These are phyloP conservation scores for Petrocephalus zakoni DNA, from an alignment of 2,113 vertebrate genomes.

Conservation along the genomic window DNA sequence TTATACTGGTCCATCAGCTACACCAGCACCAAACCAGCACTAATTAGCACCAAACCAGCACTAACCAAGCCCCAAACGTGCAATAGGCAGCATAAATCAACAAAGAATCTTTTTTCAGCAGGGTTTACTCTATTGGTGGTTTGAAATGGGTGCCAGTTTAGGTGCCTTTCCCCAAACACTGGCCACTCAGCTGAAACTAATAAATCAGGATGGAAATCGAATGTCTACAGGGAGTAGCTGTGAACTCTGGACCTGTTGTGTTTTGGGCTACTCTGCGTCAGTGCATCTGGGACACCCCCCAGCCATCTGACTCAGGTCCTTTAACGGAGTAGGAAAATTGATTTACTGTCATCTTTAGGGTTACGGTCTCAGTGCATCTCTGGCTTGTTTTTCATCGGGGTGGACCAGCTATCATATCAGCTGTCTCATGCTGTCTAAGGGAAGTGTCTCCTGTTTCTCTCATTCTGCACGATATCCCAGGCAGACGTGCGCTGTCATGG, in stretches of 20 bases:
- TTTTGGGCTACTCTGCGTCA: not conserved
- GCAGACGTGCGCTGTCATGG: not conserved
- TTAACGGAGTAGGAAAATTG: not conserved
- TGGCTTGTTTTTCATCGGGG: not conserved
- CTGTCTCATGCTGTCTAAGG: not conserved
- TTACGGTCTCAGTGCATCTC: not conserved
- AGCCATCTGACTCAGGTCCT: not conserved
- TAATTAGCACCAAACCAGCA: no score
- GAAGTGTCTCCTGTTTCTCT: not conserved
- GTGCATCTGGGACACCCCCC: not conserved
- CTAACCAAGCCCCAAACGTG: no score
- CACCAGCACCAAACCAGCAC: no score
- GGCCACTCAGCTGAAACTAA: not conserved
- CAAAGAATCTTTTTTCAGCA: no score
- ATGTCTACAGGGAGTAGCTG: not conserved
- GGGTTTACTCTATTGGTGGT: not conserved
- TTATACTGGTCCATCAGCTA: no score
- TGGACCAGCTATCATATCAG: not conserved
- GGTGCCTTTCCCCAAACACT: not conserved
- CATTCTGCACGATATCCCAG: not conserved
- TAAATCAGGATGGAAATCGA: not conserved
- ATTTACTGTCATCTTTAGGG: not conserved
- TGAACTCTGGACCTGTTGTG: not conserved
- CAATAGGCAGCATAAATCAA: no score
- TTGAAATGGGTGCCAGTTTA: not conserved